Conservation (phyloP, 2,113 vertebrate genomes). For the Centrocercus urophasianus region DNA sequence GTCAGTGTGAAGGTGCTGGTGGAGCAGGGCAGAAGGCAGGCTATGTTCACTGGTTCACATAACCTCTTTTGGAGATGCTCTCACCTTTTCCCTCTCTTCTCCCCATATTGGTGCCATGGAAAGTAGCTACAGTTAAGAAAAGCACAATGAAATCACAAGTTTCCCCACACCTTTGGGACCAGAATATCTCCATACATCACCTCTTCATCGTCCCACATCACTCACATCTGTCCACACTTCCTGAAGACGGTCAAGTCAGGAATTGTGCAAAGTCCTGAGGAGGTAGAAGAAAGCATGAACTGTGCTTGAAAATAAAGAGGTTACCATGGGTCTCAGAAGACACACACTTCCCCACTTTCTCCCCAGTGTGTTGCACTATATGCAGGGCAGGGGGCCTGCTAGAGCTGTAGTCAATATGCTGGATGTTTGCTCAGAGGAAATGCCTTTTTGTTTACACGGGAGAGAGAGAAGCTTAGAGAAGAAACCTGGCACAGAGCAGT, state of each 20-base stretch:
- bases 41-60: background rate
- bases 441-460: constrained; percentile 66
- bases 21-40: background rate
- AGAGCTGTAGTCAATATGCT: background rate
- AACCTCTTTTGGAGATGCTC: background rate
- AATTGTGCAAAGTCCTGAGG: background rate
- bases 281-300: background rate
- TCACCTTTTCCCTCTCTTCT: background rate
- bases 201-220: background rate
- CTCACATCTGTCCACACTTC: background rate
- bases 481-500: constrained; percentile 78
- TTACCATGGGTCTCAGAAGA: background rate
- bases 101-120: constrained; percentile 20
- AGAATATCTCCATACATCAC: background rate
- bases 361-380: background rate
- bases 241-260: background rate
- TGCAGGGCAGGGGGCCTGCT: background rate
- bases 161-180: background rate
- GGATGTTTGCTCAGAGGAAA: constrained; percentile 44
- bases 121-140: constrained; percentile 11
- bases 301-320: background rate
- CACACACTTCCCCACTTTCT: background rate
- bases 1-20: background rate
- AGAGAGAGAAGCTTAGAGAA: constrained; percentile 75
- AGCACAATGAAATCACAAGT: background rate